A percentile compares a stretch with the other conserved stretches of the same genome.
phyloP scores from a whole-genome alignment of 2,888 invertebrate genomes.

The Stenoptilia bipunctidactyla region DNA sequence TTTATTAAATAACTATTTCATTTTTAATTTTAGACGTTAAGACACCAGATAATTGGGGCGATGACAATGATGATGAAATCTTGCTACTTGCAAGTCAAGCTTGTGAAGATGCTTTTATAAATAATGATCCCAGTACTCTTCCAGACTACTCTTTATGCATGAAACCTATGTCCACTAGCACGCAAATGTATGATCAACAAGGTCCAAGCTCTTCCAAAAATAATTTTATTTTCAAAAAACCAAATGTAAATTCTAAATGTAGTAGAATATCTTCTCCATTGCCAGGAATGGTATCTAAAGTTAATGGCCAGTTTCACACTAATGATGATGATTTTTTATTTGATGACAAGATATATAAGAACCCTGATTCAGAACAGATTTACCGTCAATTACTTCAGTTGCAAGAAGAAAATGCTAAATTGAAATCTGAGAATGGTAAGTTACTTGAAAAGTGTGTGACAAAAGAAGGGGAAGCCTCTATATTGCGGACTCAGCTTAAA shows the following conservation, averaged over 20 bases:
- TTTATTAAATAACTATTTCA: slow-evolving; percentile 6
- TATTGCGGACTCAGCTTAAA: slow-evolving; percentile 65
- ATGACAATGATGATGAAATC: slow-evolving; percentile 61
- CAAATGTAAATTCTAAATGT: slow-evolving; percentile 45
- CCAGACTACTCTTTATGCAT: slow-evolving; percentile 50
- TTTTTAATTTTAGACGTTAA: slow-evolving; percentile 19
- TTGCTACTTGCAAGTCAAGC: slow-evolving; percentile 58
- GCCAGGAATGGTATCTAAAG: slow-evolving; percentile 42
- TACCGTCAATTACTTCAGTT: slow-evolving; percentile 41
- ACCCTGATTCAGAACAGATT: slow-evolving; percentile 35
- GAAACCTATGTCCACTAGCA: slow-evolving; percentile 50
- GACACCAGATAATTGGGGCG: slow-evolving; percentile 44
- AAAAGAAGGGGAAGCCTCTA: slow-evolving; percentile 70
- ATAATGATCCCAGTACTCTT: slow-evolving; percentile 27
- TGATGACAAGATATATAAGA: slow-evolving; percentile 40
- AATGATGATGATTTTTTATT: slow-evolving; percentile 24
- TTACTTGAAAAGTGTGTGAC: slow-evolving; percentile 60
- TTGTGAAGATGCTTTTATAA: slow-evolving; percentile 44
- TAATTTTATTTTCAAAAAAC: slow-evolving; percentile 44
- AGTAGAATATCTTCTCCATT: slow-evolving; percentile 49
- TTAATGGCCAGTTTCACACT: slow-evolving; percentile 21
- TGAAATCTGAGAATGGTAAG: slow-evolving; percentile 56
- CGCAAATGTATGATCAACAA: slow-evolving; percentile 32
- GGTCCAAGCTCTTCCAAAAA: slow-evolving; percentile 37
- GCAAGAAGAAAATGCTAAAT: slow-evolving; percentile 50